Evolutionary conservation across 2,888 invertebrate genomes (phyloP), one percentile per base, ranked within the genome.

Genomic region (Vanessa cardui): DNA sequence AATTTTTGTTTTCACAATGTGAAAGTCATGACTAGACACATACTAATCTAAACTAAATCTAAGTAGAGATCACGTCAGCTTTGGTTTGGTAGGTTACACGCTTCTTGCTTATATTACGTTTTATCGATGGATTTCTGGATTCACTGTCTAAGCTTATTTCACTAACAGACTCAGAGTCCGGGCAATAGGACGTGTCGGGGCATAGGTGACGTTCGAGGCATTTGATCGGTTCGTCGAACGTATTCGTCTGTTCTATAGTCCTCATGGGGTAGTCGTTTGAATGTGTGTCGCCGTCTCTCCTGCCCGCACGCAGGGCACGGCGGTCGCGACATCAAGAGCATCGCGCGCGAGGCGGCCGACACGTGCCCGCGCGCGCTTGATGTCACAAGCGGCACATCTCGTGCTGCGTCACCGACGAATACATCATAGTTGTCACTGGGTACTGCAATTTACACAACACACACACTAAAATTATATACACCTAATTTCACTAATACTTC

Each of bases 351-450:
- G 86, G 83, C 31, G 84, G 82, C 18, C 89, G 85, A 73, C 89
- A 85, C 5, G 85, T 83, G 21, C 92, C 89, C 76, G 89, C 88
- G 73, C 93, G 88, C 61, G 93, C 92, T 78, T 94, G 94, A 75
- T 94, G 94, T 95, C 94, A 95, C 94, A 95, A 94, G n/a, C 94
- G 93, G 83, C 94, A 95, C 87, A 95, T 93, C 82, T 95, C 95
- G 76, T 95, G 95, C 80, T 94, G 94, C 50, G 94, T 93, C 70
- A 95, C 94, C 52, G 95, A 94, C 18, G 95, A 94, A 82, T 95
- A 95, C 89, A 93, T 93, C 92, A 92, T 92, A 67, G 92, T 88
- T n/a, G 92, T 83, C 64, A 93, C 90, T 33, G 92, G 93, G 74
- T 94, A 94, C 93, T 94, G 92, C 16, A 86, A 86, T 60, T 72